These are phyloP conservation scores for Halcyon senegalensis DNA, from an alignment of 2,113 vertebrate genomes.

Conservation along the genomic window DNA sequence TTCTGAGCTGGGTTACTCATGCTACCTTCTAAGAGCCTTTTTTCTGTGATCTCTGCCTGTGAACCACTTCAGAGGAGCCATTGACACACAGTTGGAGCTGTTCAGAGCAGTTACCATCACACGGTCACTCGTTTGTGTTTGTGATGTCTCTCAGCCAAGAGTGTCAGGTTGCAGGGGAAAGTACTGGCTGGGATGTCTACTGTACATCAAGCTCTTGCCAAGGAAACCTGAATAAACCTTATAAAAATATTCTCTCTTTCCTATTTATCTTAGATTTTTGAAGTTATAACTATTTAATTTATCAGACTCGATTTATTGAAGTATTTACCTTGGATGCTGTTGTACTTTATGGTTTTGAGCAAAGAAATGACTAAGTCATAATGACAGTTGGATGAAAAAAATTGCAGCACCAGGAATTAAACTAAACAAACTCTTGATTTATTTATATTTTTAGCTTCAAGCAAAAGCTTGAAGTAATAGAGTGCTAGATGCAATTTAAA, in stretches of 20 bases:
- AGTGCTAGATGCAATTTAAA: not conserved
- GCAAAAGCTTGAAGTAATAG: not conserved
- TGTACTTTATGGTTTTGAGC: conserved; percentile 16
- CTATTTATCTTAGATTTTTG: conserved; percentile 55
- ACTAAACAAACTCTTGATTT: conserved; percentile 45
- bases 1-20: not conserved
- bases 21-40: not conserved
- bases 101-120: conserved; percentile 20
- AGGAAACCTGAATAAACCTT: conserved; percentile 68
- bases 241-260: conserved; percentile 40
- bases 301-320: conserved; percentile 25
- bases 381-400: conserved; percentile 35
- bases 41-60: not conserved
- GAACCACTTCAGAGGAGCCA: not conserved
- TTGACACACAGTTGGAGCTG: not conserved
- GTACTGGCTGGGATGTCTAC: conserved; percentile 49
- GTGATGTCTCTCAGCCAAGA: conserved; percentile 70
- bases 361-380: conserved; percentile 47
- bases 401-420: not conserved
- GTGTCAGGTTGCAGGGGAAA: conserved; percentile 68
- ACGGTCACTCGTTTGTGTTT: conserved; percentile 46
- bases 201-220: conserved; percentile 61
- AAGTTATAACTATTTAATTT: conserved; percentile 44
- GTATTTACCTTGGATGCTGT: conserved; percentile 41
- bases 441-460: conserved; percentile 57